phyloP scores from a whole-genome alignment of 2,113 vertebrate genomes.

The Aplodontia rufa region DNA sequence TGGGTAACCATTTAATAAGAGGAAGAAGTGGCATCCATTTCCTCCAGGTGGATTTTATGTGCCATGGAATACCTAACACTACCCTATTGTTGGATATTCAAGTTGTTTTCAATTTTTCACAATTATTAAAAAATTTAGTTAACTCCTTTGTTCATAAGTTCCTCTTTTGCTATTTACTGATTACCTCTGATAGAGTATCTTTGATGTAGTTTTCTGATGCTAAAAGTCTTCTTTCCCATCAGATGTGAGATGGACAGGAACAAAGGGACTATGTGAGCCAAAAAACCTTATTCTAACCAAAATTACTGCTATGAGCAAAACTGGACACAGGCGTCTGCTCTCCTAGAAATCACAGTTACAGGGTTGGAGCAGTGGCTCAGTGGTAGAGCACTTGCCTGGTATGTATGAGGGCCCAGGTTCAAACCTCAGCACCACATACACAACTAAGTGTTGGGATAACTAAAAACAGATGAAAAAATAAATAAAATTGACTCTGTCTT shows the following conservation, averaged over 20 bases:
- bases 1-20: not conserved
- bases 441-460: too few species aligned
- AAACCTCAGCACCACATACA: too few species aligned
- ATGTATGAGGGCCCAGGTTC: too few species aligned
- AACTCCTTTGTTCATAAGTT: not conserved
- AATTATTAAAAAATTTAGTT: not conserved
- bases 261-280: not conserved
- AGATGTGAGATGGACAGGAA: not conserved
- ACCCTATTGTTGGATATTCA: not conserved
- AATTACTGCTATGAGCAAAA: conserved; percentile 13
- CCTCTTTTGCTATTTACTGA: conserved; percentile 17
- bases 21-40: not conserved
- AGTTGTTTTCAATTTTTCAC: conserved; percentile 12
- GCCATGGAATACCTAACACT: not conserved
- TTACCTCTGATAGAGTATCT: not conserved
- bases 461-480: too few species aligned
- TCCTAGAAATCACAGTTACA: not conserved
- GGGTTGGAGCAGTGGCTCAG: too few species aligned
- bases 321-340: not conserved
- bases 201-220: not conserved
- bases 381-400: too few species aligned
- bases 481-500: too few species aligned
- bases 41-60: not conserved
- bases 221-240: not conserved
- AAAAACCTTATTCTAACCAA: not conserved